Evolutionary conservation across 2,797 vertebrate species (phyloP).

Genomic region (Perodicticus potto): DNA sequence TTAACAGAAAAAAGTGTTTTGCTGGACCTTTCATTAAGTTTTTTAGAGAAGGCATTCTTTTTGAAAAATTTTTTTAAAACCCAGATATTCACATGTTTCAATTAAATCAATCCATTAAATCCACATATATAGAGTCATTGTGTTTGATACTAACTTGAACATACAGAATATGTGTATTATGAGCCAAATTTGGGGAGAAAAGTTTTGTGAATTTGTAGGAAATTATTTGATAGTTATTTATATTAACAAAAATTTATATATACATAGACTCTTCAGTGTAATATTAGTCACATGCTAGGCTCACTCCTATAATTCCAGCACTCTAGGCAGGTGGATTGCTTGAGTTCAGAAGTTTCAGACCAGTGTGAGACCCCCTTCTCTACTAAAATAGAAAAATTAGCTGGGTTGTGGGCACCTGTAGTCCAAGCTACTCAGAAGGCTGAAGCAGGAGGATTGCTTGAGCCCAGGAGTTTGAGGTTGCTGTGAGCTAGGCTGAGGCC

Average conservation of each 20-base stretch:
- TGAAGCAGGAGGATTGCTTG: too few relatives aligned
- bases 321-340: too few relatives aligned
- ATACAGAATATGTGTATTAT: neutral
- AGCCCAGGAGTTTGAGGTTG: too few relatives aligned
- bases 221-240: constrained; percentile 16
- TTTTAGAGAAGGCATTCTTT: constrained; percentile 32
- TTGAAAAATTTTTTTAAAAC: neutral
- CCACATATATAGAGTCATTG: neutral
- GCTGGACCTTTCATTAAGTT: neutral
- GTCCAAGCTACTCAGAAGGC: too few relatives aligned
- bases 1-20: neutral
- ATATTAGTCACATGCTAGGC: neutral
- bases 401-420: too few relatives aligned
- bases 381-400: too few relatives aligned
- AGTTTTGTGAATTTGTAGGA: neutral
- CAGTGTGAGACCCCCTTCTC: too few relatives aligned
- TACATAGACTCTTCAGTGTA: constrained; percentile 27
- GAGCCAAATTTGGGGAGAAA: constrained; percentile 8
- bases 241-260: constrained; percentile 21
- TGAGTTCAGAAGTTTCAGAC: too few relatives aligned
- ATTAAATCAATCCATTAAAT: neutral
- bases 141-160: constrained; percentile 39
- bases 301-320: too few relatives aligned
- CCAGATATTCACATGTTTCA: constrained; percentile 4
- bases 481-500: too few relatives aligned